Conservation (phyloP, 37 sponge, comb jelly and placozoan genomes). For the Eunapius fragilis region DNA sequence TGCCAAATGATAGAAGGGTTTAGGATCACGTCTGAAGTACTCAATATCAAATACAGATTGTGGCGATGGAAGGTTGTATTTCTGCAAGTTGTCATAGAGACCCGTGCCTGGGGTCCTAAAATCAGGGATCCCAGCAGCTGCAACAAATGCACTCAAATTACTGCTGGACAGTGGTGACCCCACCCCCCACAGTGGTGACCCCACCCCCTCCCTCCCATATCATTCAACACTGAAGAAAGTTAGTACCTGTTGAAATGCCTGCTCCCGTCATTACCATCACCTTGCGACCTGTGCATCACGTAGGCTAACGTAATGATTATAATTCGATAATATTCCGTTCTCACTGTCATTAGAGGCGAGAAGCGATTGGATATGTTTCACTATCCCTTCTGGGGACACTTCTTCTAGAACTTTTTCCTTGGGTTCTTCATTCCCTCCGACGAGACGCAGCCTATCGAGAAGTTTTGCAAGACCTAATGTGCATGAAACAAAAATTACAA, state of each 20-base stretch:
- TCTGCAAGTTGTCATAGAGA: slow-evolving; percentile 93
- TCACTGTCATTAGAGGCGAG: slow-evolving; percentile 15
- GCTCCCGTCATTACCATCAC: slow-evolving; percentile 96
- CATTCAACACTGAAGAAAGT: not conserved
- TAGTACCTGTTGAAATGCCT: slow-evolving; percentile 90
- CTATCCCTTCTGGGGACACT: slow-evolving; percentile 60
- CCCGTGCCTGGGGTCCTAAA: slow-evolving; percentile 94
- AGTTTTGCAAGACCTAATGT: not conserved
- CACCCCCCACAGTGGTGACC: no score
- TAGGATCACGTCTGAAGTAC: slow-evolving; percentile 88
- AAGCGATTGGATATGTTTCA: slow-evolving; percentile 34
- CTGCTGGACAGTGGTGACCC: no score
- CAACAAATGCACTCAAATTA: not conserved
- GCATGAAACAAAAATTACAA: not conserved
- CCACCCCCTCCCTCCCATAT: not conserved
- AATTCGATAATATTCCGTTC: no score
- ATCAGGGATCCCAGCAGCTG: slow-evolving; percentile 98
- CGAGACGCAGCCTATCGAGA: not conserved
- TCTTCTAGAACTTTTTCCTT: slow-evolving; percentile 43
- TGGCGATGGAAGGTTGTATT: slow-evolving; percentile 91
- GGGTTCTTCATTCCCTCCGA: not conserved
- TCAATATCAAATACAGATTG: slow-evolving; percentile 87
- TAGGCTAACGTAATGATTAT: not conserved
- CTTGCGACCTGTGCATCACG: slow-evolving; percentile 41
- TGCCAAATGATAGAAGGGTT: slow-evolving; percentile 88